Evolutionary conservation across 2,113 vertebrate genomes (phyloP).

Genomic region (Atlantisia rogersi): DNA sequence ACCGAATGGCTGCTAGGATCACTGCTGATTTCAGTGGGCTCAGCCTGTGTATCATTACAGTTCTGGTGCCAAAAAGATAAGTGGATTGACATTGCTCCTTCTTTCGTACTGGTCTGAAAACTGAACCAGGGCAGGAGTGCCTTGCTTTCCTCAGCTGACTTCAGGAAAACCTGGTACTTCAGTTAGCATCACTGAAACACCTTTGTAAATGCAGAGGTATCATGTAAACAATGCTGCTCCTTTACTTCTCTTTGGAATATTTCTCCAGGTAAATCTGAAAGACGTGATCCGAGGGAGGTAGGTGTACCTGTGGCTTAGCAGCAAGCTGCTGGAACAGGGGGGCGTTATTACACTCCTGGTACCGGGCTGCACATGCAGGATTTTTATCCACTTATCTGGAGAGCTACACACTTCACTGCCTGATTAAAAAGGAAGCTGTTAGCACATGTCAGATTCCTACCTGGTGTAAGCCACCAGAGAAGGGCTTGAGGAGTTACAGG

Average conservation of each 20-base stretch:
- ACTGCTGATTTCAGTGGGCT: background rate
- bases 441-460: background rate
- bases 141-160: background rate
- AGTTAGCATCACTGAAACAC: background rate
- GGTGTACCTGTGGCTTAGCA: rapidly evolving
- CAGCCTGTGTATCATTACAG: background rate
- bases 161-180: background rate
- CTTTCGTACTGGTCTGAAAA: background rate
- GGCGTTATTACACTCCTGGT: background rate
- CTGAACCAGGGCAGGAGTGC: background rate
- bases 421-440: background rate
- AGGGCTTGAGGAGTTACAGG: background rate
- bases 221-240: background rate
- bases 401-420: background rate
- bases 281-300: background rate
- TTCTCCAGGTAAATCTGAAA: background rate
- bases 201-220: background rate
- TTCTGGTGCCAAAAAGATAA: background rate
- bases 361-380: background rate
- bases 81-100: background rate
- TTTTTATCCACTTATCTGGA: background rate
- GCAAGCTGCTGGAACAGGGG: background rate
- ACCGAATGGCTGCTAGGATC: background rate
- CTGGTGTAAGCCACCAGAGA: background rate
- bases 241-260: background rate